Base-by-base conservation (phyloP, 1,140 invertebrate species). In the Ptiloglossa arizonensis region DNA sequence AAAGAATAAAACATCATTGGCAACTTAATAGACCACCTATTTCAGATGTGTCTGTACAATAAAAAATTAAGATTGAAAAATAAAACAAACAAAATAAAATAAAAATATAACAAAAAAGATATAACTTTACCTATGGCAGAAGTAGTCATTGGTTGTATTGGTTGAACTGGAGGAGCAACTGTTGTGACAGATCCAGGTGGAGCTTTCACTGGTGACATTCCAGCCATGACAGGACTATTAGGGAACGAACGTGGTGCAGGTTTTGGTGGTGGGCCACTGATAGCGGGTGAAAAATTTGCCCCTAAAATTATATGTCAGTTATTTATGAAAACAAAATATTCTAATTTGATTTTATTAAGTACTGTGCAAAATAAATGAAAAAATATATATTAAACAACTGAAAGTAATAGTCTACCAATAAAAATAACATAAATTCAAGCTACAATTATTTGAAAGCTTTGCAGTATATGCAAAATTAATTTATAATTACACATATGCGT, bases 221-320 rank as follows among this genome's bases (percentile, higher is more conserved):
- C 82, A 44, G 80, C 72, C 52, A 69, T 32, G 2, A 91, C 87
- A 66, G 92, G 92, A 82, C 92, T 93, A 63, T 89, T 92, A 78
- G 91, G 90, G 88, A 92, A 93, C 6, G 92, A 92, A 46, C 91
- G 91, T 44, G 91, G 91, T 70, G 90, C 89, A 70, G 92, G 91
- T 78, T 93, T 93, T 59, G 92, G 91, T 27, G 92, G 91, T 48
- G 88, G 88, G 41, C 88, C 87, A 81, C 70, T 87, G 6, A 87
- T 91, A n/a, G 87, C 85, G 32, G 88, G 71, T 35, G 89, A 68
- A 69, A 92, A 92, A 54, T 88, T 89, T 71, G 87, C 86, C 22
- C 91, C 91, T 92, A 69, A 56, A 79, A 86, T 70, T 52, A 41
- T 2, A 70, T 56, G 77, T 57, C 11, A 75, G 32, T 63, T 41